Percentiles rank a stretch among this genome's conserved stretches.
Conservation (phyloP, 2,797 vertebrate genomes). For the Manis javanica region DNA sequence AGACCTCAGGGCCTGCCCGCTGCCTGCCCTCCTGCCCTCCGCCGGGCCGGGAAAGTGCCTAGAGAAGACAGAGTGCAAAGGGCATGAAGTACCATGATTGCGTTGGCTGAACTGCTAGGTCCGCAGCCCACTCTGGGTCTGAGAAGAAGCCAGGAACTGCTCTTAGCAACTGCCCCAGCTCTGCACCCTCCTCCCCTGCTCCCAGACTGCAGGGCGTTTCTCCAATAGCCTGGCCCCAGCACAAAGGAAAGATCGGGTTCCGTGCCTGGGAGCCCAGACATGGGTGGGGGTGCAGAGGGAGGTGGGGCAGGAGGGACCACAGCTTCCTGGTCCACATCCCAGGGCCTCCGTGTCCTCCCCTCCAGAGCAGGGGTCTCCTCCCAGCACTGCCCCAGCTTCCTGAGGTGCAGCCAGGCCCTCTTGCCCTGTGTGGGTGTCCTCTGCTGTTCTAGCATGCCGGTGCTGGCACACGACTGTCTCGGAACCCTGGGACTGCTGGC, state of each 20-base stretch:
- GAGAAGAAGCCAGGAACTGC: slow-evolving; percentile 51
- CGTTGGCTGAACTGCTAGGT: neutral
- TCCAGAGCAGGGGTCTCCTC: slow-evolving; percentile 35
- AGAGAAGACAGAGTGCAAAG: slow-evolving; percentile 54
- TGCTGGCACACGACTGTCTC: neutral
- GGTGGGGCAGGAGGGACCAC: slow-evolving; percentile 62
- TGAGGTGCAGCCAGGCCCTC: neutral
- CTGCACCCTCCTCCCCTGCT: slow-evolving; percentile 50
- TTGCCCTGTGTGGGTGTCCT: slow-evolving; percentile 15
- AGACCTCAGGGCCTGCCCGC: neutral
- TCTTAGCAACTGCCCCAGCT: slow-evolving; percentile 59
- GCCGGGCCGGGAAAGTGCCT: slow-evolving; percentile 68
- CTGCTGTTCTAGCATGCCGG: neutral
- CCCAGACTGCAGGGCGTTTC: slow-evolving; percentile 70
- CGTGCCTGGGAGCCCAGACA: slow-evolving; percentile 76
- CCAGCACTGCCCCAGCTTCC: neutral
- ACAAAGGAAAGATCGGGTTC: slow-evolving; percentile 75
- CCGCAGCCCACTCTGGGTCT: neutral
- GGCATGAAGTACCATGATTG: neutral
- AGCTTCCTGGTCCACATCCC: slow-evolving; percentile 68
- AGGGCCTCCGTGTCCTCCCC: slow-evolving; percentile 28
- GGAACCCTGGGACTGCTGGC: neutral
- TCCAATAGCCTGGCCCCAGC: slow-evolving; percentile 61
- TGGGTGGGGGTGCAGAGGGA: slow-evolving; percentile 56
- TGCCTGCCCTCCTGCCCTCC: neutral